Conservation (phyloP, 2,113 vertebrate genomes). For the Xenopus tropicalis region DNA sequence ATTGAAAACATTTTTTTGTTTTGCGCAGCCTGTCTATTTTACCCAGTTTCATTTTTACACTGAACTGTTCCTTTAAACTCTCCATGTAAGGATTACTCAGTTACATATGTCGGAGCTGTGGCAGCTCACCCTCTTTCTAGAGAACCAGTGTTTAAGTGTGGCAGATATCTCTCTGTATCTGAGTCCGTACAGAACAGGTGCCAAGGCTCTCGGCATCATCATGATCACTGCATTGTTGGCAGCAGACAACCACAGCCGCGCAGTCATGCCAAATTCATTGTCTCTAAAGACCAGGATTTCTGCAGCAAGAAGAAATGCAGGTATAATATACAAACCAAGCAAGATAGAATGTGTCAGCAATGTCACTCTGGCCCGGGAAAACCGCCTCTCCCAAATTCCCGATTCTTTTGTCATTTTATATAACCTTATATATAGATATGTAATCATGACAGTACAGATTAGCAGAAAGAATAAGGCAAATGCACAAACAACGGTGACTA, state of each 20-base stretch:
- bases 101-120: background rate
- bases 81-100: background rate
- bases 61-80: too few relatives aligned
- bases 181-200: constrained; percentile 70
- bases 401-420: constrained; percentile 68
- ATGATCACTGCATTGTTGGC: constrained; percentile 66
- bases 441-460: constrained; percentile 61
- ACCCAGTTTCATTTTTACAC: too few relatives aligned
- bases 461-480: constrained; percentile 57
- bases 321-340: constrained; percentile 66
- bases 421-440: constrained; percentile 71
- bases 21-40: too few relatives aligned
- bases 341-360: constrained; percentile 66
- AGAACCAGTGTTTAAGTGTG: constrained; percentile 55
- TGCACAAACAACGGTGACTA: constrained; percentile 49
- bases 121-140: constrained; percentile 43
- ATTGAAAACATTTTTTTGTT: too few relatives aligned
- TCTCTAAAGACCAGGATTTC: constrained; percentile 58
- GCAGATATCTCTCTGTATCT: constrained; percentile 67
- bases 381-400: constrained; percentile 67
- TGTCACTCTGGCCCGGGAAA: constrained; percentile 70
- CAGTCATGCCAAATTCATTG: constrained; percentile 29
- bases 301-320: constrained; percentile 62
- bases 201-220: constrained; percentile 65
- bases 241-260: constrained; percentile 62